Conservation (phyloP, 2,888 invertebrate species). For the Gerris lacustris region DNA sequence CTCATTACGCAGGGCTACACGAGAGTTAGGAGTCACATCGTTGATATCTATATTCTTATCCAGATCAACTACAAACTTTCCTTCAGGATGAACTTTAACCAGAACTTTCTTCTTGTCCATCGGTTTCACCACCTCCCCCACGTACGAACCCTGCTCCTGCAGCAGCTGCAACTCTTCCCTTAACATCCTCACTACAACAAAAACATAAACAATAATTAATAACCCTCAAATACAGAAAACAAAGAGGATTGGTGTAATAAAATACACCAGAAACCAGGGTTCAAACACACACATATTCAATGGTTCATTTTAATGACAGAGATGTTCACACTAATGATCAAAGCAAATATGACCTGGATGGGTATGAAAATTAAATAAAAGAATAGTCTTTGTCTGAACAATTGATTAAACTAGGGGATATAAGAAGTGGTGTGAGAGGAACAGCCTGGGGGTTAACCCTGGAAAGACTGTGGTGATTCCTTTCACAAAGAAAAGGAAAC, state of each 20-base stretch:
- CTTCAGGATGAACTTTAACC: constrained; percentile 98
- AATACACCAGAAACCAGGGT: not conserved
- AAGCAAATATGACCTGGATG: too few species aligned
- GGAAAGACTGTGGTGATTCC: too few species aligned
- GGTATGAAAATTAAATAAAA: too few species aligned
- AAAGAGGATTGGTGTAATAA: not conserved
- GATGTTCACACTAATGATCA: too few species aligned
- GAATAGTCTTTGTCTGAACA: too few species aligned
- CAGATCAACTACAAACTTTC: constrained; percentile 97
- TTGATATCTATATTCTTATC: constrained; percentile 99
- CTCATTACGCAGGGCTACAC: constrained; percentile 95
- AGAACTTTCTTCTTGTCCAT: constrained; percentile 99
- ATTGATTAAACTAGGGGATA: too few species aligned
- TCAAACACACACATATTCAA: too few species aligned
- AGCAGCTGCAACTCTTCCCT: constrained; percentile 92
- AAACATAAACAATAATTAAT: too few species aligned
- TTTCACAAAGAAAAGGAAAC: too few species aligned
- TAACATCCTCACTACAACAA: constrained; percentile 72
- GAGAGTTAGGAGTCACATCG: constrained; percentile 91
- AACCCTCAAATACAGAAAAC: constrained; percentile 28
- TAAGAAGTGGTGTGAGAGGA: too few species aligned
- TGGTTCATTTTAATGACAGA: too few species aligned
- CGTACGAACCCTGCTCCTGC: constrained; percentile 97
- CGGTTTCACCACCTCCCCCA: constrained; percentile 97
- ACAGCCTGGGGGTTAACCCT: too few species aligned